These are phyloP conservation scores for Cerceris ruficornis DNA, from an alignment of 2,888 invertebrate species.

Conservation along the genomic window DNA sequence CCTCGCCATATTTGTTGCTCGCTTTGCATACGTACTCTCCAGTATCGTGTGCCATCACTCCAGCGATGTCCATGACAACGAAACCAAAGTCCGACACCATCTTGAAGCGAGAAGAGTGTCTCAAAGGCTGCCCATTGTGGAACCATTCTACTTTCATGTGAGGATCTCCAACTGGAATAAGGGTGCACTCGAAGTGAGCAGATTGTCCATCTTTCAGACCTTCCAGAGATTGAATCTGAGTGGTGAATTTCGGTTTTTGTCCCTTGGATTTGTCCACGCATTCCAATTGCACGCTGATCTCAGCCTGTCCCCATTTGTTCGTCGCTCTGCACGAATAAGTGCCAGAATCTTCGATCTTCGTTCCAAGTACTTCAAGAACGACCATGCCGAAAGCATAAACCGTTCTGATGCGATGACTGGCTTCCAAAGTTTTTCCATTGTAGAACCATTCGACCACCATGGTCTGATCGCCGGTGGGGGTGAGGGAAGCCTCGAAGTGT, in stretches of 20 bases:
- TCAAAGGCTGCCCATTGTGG: conserved; percentile 94
- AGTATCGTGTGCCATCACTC: conserved; percentile 94
- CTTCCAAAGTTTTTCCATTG: conserved; percentile 93
- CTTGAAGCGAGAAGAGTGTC: conserved; percentile 95
- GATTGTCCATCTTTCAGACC: conserved; percentile 96
- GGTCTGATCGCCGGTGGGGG: conserved; percentile 96
- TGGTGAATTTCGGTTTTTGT: conserved; percentile 93
- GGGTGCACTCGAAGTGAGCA: conserved; percentile 97
- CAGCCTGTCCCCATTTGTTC: conserved; percentile 94
- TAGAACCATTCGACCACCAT: conserved; percentile 98
- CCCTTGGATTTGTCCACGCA: conserved; percentile 93
- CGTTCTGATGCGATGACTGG: conserved; percentile 94
- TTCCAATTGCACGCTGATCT: conserved; percentile 91
- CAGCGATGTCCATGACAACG: conserved; percentile 96
- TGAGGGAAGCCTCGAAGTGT: conserved; percentile 97
- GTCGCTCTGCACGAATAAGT: conserved; percentile 94
- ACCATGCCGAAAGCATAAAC: conserved; percentile 99
- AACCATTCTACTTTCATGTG: conserved; percentile 98
- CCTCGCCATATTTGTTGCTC: conserved; percentile 94
- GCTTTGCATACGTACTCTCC: conserved; percentile 97
- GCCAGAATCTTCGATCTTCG: conserved; percentile 96
- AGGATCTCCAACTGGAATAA: conserved; percentile 96
- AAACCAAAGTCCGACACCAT: conserved; percentile 97
- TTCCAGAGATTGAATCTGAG: conserved; percentile 92
- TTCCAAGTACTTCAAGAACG: conserved; percentile 96